Base-by-base conservation (phyloP, 2,888 invertebrate species). In the Prenolepis imparis region DNA sequence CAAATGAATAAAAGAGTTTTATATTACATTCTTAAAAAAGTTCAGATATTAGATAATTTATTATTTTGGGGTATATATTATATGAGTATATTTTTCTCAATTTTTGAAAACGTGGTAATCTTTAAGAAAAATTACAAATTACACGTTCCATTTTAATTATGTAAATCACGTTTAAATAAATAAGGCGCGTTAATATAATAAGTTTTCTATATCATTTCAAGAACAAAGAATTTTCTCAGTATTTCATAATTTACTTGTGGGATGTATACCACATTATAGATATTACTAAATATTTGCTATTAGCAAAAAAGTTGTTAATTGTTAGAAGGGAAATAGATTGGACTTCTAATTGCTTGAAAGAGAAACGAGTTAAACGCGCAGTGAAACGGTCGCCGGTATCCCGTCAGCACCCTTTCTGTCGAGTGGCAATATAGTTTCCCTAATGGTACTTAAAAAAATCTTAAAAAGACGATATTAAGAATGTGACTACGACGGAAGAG, bases 401-500 rank as follows among this genome's bases (percentile, higher is more conserved):
- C 39, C 67, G 41, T 77, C 78, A 78, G 83, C 59, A 24, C 55
- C 63, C 64, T 88, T 86, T 86, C 81, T 88, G 88, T 86, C 87
- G 92, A 93, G 92, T 91, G 92, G 94, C 94, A 94, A 94, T 94
- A 94, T 94, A 94, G 94, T 94, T 94, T 94, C 93, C 93, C 92
- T 94, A 94, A 94, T 94, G 94, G 94, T 91, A 93, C 93, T 94
- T 94, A 92, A 94, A 94, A 92, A 94, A 94, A 94, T 94, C 93
- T 94, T 93, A 93, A 93, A 93, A 93, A 93, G 94, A 93, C 94
- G 93, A 94, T 94, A 94, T 94, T 94, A 94, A 94, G 94, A 92
- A 94, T 94, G 94, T 94, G 94, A 94, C 94, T 93, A 91, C 90
- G 90, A 89, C 87, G 90, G 85, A 86, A 88, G 89, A 89, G 89